These are phyloP conservation scores for Merluccius polli DNA, from an alignment of 2,797 vertebrate genomes.

Conservation along the genomic window DNA sequence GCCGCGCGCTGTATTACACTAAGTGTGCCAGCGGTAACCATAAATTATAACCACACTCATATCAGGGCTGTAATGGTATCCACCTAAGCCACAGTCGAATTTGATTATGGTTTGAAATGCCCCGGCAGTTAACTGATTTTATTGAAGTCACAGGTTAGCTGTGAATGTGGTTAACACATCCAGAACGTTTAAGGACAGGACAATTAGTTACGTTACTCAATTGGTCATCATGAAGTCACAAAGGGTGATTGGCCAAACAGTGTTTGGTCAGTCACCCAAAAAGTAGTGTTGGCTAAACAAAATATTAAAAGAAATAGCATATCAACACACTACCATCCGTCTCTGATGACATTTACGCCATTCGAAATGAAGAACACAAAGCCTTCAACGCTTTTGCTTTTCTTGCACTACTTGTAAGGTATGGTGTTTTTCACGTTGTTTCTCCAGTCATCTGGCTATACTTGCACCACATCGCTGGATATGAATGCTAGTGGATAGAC, in stretches of 20 bases:
- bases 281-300: too few relatives aligned
- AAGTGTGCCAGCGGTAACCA: not conserved
- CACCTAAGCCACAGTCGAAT: not conserved
- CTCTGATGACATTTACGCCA: too few relatives aligned
- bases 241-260: not conserved
- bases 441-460: not conserved
- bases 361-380: too few relatives aligned
- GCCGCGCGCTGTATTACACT: too few relatives aligned
- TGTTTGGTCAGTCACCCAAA: too few relatives aligned
- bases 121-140: not conserved
- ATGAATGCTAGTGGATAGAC: constrained; percentile 16
- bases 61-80: not conserved
- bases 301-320: too few relatives aligned
- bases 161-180: not conserved
- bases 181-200: not conserved
- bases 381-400: not conserved
- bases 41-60: not conserved
- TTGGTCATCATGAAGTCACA: not conserved
- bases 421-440: not conserved
- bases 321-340: too few relatives aligned
- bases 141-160: not conserved
- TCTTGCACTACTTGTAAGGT: not conserved
- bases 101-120: not conserved
- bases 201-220: not conserved
- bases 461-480: constrained; percentile 4